Evolutionary conservation across 2,113 vertebrate species (phyloP), one percentile per base, ranked within the genome.

Genomic region (Echinops telfairi): DNA sequence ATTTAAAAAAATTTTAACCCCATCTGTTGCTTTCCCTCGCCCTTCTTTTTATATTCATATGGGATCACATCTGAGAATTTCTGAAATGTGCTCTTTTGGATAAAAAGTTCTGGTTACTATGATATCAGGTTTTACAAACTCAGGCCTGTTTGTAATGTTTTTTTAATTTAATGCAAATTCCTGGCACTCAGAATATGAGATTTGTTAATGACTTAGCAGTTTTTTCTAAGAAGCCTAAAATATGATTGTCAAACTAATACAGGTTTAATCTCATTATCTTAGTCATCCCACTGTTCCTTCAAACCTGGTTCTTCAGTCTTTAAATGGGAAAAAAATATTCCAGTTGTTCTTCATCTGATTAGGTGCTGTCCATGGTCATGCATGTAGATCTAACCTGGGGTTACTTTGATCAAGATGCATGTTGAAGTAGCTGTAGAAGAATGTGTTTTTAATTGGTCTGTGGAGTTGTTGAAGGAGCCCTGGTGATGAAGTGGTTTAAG

Each of bases 161-260:
- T 15, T 85, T 8, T 90, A 93, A 85, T 66, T 31, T 81, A 75
- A 1, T 80, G 19, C 78, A 85, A 10, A 80, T 40, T 78, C 25
- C 47, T 0, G 10, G 20, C 20, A 66, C 11, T 86, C 33, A 79
- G 25, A 57, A 78, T 53, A 36, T 70, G n/a, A 57, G 2, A 77
- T 58, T 88, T 89, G 88, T 92, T 68, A 92, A 38, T 27, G 31
- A 58, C 8, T 12, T 71, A 29, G 12, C 7, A 31, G 2, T 60
- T 93, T 53, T 94, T 91, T 79, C 81, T 27, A 53, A 58, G 16
- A 47, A 66, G 23, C 33, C 66, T 68, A 60, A 93, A 95, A 66
- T 53, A 27, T 19, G 89, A 47, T 71, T 23, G 31, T 29, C 58
- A 66, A 43, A 58, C 6, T 66, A 43, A 68, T 6, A 31, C 15